phyloP scores from a whole-genome alignment of 1,140 invertebrate genomes.

The Cydia splendana region DNA sequence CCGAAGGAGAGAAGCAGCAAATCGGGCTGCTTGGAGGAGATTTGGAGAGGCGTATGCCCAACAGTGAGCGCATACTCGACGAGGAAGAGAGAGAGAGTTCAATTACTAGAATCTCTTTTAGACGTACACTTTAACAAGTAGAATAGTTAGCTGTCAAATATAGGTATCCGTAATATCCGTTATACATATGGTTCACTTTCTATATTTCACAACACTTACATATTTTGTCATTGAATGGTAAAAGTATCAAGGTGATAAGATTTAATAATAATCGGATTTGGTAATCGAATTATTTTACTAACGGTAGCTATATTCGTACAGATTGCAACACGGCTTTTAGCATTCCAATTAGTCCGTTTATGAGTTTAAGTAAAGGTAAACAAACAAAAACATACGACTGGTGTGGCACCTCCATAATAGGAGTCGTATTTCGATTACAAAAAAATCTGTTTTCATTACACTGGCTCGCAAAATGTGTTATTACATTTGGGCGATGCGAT shows the following conservation, averaged over 20 bases:
- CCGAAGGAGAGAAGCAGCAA: too few relatives aligned
- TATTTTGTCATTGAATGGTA: slow-evolving; percentile 30
- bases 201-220: slow-evolving; percentile 15
- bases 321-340: background rate
- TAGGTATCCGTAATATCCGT: background rate
- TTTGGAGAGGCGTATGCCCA: too few relatives aligned
- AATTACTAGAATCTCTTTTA: background rate
- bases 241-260: slow-evolving; percentile 1
- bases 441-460: too few relatives aligned
- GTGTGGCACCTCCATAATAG: too few relatives aligned
- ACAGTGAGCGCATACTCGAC: too few relatives aligned
- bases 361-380: background rate
- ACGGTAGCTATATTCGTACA: background rate
- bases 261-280: slow-evolving; percentile 13
- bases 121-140: background rate
- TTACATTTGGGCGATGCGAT: too few relatives aligned
- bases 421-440: too few relatives aligned
- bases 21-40: too few relatives aligned
- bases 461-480: too few relatives aligned
- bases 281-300: slow-evolving; percentile 16
- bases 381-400: background rate
- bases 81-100: too few relatives aligned
- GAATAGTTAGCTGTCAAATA: background rate
- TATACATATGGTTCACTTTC: slow-evolving; percentile 1
- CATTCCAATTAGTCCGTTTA: background rate